Conservation (phyloP, 1,140 invertebrate genomes). For the Drosophila yakuba region DNA sequence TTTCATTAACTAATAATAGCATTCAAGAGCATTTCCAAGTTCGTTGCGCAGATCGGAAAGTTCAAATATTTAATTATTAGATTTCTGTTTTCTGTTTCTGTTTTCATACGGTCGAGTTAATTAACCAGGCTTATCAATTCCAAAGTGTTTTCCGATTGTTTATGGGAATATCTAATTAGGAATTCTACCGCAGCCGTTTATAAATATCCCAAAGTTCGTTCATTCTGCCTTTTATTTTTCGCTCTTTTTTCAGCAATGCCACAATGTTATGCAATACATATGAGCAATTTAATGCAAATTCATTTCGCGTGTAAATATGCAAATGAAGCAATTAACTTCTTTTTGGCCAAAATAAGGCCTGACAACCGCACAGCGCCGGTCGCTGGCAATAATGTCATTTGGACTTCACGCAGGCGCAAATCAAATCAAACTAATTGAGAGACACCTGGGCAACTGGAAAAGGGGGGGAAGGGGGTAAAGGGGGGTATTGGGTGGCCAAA, state of each 20-base stretch:
- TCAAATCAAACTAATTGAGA: conserved; percentile 50
- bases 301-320: conserved; percentile 55
- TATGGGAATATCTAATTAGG: conserved; percentile 47
- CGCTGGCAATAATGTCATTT: conserved; percentile 38
- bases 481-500: no score
- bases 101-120: conserved; percentile 20
- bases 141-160: conserved; percentile 50
- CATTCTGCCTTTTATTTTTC: conserved; percentile 6
- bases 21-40: conserved; percentile 28
- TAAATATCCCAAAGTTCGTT: conserved; percentile 38
- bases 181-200: conserved; percentile 19
- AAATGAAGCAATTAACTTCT: conserved; percentile 50
- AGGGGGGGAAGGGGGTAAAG: no score
- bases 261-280: conserved; percentile 53
- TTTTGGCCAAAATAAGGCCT: conserved; percentile 33
- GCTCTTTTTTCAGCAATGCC: not conserved
- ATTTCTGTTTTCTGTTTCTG: conserved; percentile 16
- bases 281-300: conserved; percentile 46
- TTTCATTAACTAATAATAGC: not conserved
- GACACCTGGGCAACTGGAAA: conserved; percentile 1
- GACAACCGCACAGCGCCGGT: conserved; percentile 27
- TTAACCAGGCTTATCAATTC: conserved; percentile 26
- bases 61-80: conserved; percentile 25
- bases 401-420: conserved; percentile 41
- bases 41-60: conserved; percentile 13